A percentile compares a stretch with the other conserved stretches of the same genome.
phyloP scores from a whole-genome alignment of 1,140 invertebrate genomes.

The Hypothenemus hampei region DNA sequence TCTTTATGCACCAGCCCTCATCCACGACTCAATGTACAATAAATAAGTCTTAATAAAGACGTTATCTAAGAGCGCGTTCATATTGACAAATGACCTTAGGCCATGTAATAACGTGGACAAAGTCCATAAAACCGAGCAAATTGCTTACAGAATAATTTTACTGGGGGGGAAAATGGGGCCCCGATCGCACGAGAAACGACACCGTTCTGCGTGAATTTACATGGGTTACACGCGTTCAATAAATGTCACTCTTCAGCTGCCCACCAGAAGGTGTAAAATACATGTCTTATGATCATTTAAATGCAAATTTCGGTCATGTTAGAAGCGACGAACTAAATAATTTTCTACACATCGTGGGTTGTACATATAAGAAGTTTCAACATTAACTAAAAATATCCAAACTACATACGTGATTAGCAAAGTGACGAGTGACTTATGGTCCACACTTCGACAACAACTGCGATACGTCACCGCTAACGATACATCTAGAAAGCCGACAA shows the following conservation, averaged over 20 bases:
- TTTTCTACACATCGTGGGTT: too few relatives aligned
- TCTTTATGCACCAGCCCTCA: too few relatives aligned
- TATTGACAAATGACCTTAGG: too few relatives aligned
- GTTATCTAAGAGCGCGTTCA: too few relatives aligned
- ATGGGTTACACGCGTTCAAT: neutral
- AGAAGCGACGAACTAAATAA: too few relatives aligned
- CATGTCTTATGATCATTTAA: neutral
- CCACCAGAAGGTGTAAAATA: neutral
- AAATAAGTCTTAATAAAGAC: too few relatives aligned
- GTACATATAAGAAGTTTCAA: too few relatives aligned
- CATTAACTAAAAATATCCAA: too few relatives aligned
- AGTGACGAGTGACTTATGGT: slow-evolving; percentile 13
- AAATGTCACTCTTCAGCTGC: neutral
- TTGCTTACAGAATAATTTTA: too few relatives aligned
- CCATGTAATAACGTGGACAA: too few relatives aligned
- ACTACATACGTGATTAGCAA: slow-evolving; percentile 16
- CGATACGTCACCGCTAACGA: slow-evolving; percentile 13
- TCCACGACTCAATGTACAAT: too few relatives aligned
- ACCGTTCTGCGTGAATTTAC: neutral
- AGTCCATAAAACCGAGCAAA: too few relatives aligned
- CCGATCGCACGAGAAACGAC: neutral
- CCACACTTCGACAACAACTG: slow-evolving; percentile 15
- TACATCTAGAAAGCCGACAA: slow-evolving; percentile 5
- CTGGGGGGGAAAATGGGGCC: neutral
- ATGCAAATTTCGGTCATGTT: neutral